Percentiles rank a stretch among this genome's conserved stretches.
phyloP scores from a whole-genome alignment of 2,888 invertebrate genomes.

The Platycheirus albimanus region DNA sequence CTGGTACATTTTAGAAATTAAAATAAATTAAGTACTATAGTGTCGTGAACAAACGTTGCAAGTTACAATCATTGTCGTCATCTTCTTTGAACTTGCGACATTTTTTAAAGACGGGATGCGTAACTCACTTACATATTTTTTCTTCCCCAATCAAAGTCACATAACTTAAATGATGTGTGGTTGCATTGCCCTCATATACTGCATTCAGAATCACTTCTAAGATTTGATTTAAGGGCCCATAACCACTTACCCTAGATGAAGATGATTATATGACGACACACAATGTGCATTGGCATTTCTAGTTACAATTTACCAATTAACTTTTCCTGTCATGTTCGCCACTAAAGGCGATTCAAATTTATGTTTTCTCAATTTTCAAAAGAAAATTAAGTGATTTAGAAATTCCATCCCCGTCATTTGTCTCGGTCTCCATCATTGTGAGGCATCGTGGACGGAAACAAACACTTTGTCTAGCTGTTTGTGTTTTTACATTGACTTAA shows the following conservation, averaged over 20 bases:
- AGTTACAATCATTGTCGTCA: conserved; percentile 5
- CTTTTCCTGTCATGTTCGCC: conserved; percentile 45
- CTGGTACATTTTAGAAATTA: conserved; percentile 11
- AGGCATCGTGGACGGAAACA: conserved; percentile 43
- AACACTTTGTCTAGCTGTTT: conserved; percentile 41
- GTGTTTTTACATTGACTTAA: conserved; percentile 9
- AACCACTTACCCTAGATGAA: conserved; percentile 11
- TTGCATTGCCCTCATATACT: conserved; percentile 49
- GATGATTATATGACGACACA: not conserved
- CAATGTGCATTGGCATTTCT: conserved; percentile 26
- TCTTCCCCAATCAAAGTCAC: conserved; percentile 39
- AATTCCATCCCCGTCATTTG: conserved; percentile 1
- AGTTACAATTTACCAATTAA: conserved; percentile 20
- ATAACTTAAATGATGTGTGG: conserved; percentile 46
- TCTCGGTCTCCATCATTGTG: not conserved
- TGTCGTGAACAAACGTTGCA: conserved; percentile 29
- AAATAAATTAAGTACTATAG: conserved; percentile 19
- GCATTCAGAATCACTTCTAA: conserved; percentile 21
- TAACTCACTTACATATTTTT: conserved; percentile 48
- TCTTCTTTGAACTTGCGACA: conserved; percentile 21
- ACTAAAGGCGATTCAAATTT: conserved; percentile 23
- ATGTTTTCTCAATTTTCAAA: conserved; percentile 48
- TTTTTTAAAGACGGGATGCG: conserved; percentile 46
- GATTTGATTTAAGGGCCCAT: conserved; percentile 50
- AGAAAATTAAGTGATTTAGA: conserved; percentile 61